A percentile compares a stretch with the other conserved stretches of the same genome.
Evolutionary conservation across 2,113 vertebrate species (phyloP).

Genomic region (Dicaeum eximium): DNA sequence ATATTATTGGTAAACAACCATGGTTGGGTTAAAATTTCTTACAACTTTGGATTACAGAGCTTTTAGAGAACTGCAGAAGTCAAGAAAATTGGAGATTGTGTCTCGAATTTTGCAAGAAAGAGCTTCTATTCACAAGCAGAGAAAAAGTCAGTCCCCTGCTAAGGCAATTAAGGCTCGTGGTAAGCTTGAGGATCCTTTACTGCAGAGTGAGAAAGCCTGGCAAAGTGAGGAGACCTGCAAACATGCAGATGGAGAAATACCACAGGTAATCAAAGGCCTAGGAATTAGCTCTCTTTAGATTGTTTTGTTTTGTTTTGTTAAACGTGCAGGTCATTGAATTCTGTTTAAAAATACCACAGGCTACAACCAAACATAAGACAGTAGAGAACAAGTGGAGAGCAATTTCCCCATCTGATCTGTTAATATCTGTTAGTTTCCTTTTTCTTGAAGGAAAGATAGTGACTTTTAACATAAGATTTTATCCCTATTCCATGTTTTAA

Average conservation of each 20-base stretch:
- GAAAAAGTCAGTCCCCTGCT: background rate
- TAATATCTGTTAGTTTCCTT: background rate
- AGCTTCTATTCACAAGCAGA: constrained; percentile 44
- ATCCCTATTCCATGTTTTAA: background rate
- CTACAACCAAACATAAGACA: background rate
- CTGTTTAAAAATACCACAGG: background rate
- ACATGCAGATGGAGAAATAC: background rate
- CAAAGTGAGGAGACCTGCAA: constrained; percentile 20
- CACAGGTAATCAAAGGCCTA: constrained; percentile 1
- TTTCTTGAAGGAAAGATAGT: background rate
- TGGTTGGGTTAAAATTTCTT: background rate
- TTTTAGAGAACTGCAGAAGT: constrained; percentile 76
- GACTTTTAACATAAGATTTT: background rate
- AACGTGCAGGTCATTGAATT: background rate
- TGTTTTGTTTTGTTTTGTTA: background rate
- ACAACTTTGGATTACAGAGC: constrained; percentile 71
- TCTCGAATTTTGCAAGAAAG: constrained; percentile 77
- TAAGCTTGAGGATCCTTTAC: background rate
- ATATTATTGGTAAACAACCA: background rate
- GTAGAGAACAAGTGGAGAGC: background rate
- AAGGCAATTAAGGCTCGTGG: background rate
- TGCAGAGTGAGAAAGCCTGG: constrained; percentile 57
- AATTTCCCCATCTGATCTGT: background rate
- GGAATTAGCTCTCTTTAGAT: no score
- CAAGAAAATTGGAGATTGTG: constrained; percentile 78